phyloP scores from a whole-genome alignment of 37 sponge, comb jelly and placozoan genomes.

The Aplysina aerophoba region DNA sequence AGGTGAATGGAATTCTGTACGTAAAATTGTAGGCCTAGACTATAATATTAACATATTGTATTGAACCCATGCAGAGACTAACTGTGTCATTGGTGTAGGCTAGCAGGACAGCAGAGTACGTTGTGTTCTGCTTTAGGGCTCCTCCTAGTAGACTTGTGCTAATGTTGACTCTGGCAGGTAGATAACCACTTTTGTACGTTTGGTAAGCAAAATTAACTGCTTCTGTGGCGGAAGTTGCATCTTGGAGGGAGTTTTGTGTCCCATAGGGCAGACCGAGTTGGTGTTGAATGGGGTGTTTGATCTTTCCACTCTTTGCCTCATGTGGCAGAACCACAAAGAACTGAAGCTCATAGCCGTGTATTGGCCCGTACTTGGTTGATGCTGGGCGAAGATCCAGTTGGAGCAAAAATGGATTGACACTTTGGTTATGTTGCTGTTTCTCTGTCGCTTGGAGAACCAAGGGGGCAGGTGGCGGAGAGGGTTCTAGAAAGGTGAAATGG shows the following conservation, averaged over 20 bases:
- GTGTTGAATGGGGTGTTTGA: not conserved
- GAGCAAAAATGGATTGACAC: not conserved
- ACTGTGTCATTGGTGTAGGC: conserved; percentile 32
- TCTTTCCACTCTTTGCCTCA: not conserved
- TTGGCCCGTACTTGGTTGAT: not conserved
- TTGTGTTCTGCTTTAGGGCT: conserved; percentile 7
- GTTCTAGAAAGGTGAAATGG: too few relatives aligned
- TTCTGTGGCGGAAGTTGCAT: not conserved
- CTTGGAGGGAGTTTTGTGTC: not conserved
- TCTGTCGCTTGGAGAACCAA: too few relatives aligned
- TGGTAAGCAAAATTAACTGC: conserved; percentile 29
- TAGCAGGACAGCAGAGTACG: conserved; percentile 19
- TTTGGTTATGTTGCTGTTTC: too few relatives aligned
- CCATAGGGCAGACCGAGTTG: conserved; percentile 1
- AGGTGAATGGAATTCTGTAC: too few relatives aligned
- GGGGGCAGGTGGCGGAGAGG: too few relatives aligned
- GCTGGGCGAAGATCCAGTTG: not conserved
- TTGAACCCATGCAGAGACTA: not conserved
- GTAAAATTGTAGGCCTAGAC: too few relatives aligned
- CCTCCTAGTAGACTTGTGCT: not conserved
- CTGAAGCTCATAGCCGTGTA: conserved; percentile 33
- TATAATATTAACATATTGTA: too few relatives aligned
- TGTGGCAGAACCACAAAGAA: conserved; percentile 23
- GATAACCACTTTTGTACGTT: not conserved
- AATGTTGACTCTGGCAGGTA: conserved; percentile 1